Percentiles rank a stretch among this genome's conserved stretches.
Conservation (phyloP, 2,113 vertebrate species). For the Uropsilus gracilis region DNA sequence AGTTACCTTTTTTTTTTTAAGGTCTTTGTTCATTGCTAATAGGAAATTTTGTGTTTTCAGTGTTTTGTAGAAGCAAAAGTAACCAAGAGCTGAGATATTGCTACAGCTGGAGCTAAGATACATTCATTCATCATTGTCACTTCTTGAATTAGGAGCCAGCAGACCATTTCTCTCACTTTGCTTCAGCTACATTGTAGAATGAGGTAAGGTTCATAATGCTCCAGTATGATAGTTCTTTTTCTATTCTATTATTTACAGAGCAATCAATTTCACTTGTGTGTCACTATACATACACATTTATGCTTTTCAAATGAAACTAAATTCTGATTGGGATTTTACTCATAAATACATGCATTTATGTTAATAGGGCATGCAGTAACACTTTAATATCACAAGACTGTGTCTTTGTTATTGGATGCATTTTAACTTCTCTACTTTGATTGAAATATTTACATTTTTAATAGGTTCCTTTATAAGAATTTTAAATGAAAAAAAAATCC, state of each 20-base stretch:
- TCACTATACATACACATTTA: not conserved
- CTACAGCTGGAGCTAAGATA: slow-evolving; percentile 49
- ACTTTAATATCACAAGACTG: not conserved
- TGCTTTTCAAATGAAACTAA: slow-evolving; percentile 15
- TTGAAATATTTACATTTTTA: slow-evolving; percentile 2
- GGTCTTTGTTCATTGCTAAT: not conserved
- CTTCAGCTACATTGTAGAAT: slow-evolving; percentile 40
- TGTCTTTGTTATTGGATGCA: not conserved
- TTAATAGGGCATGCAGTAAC: not conserved
- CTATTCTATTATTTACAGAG: slow-evolving; percentile 66
- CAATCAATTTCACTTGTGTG: slow-evolving; percentile 71
- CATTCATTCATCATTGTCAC: slow-evolving; percentile 78
- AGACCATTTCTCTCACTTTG: slow-evolving; percentile 53
- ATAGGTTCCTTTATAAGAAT: not conserved
- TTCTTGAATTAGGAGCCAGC: slow-evolving; percentile 64
- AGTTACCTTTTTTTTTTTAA: not conserved
- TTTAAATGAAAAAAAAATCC: slow-evolving; percentile 19
- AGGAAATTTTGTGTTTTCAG: slow-evolving; percentile 58
- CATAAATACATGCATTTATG: not conserved
- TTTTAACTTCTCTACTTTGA: not conserved
- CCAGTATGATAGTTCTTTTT: slow-evolving; percentile 51
- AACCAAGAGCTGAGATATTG: slow-evolving; percentile 64
- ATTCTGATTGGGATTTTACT: not conserved
- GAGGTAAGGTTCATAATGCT: slow-evolving; percentile 29
- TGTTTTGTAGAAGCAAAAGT: not conserved